Evolutionary conservation across 2,888 invertebrate genomes (phyloP), one percentile per base, ranked within the genome.

Genomic region (Pachliopta kotzebuea): DNA sequence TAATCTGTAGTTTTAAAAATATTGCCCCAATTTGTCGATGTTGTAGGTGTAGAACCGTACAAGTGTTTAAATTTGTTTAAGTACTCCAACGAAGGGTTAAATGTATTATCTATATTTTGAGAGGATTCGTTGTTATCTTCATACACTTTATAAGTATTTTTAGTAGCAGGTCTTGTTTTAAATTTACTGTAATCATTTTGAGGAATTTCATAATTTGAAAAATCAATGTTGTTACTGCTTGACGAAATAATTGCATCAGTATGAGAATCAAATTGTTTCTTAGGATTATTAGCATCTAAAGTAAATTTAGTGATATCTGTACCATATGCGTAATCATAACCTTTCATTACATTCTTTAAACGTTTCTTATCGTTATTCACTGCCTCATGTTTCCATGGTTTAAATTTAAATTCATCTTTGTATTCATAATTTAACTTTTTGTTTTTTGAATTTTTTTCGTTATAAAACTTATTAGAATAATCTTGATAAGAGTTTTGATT

Each of bases 281-380:
- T 88, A 4, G 76, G 75, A 67, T 79, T 74, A 63, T 77, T 79
- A 49, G 75, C 75, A 63, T 81, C 86, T 70, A 80, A 84, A 67
- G 80, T 86, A 67, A 86, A 86, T 70, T 78, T 84, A 67, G 80
- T 85, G 26, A 79, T 84, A 68, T 86, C 88, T 31, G 74, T 81
- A 69, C 88, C 84, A 26, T 85, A 88, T 11, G 83, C 79, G 73
- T 86, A 88, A 66, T 85, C 83, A 68, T 88, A 88, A 26, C 84
- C 85, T 68, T 85, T 85, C 18, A 78, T 65, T 37, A 79, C 74
- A 71, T 83, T 83, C 60, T 80, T 85, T 74, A 80, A 77, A 63
- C 76, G 79, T 69, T 84, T 82, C 26, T 69, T 68, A 20, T 71
- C 72, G 59, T 82, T 76, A 65, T 76, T 76, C 45, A 71, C 72